phyloP scores from a whole-genome alignment of 2,888 invertebrate species.

The Frankliniella fusca region DNA sequence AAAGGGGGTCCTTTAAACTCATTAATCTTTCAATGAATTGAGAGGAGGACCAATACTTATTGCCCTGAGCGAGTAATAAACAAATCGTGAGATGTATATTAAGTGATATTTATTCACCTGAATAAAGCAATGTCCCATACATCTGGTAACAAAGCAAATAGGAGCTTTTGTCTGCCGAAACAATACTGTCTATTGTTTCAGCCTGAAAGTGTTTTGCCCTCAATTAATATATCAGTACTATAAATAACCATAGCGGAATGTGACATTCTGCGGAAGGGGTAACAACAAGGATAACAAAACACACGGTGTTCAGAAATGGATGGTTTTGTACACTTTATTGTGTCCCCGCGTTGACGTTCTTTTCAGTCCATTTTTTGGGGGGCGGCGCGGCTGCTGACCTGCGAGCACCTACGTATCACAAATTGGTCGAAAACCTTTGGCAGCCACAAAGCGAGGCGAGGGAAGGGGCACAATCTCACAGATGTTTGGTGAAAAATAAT shows the following conservation, averaged over 20 bases:
- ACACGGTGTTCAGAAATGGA: constrained; percentile 13
- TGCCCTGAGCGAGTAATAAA: background rate
- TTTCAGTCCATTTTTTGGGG: background rate
- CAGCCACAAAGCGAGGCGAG: background rate
- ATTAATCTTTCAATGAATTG: too few species aligned
- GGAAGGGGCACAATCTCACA: background rate
- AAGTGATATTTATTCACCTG: background rate
- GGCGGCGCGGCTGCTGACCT: background rate
- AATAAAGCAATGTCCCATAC: background rate
- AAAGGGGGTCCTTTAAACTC: too few species aligned
- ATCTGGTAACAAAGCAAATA: background rate
- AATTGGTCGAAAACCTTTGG: background rate
- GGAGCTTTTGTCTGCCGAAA: background rate
- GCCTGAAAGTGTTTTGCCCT: too few species aligned
- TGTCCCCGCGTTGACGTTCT: background rate
- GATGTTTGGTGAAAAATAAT: constrained; percentile 15
- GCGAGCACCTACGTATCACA: background rate
- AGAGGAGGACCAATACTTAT: too few species aligned
- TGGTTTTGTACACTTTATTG: constrained; percentile 25
- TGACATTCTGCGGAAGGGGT: background rate
- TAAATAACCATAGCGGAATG: background rate
- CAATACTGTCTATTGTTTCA: background rate
- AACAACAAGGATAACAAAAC: background rate
- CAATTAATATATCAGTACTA: background rate
- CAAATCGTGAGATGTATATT: background rate